phyloP scores from a whole-genome alignment of 2,113 vertebrate genomes.

The Strix aluco region DNA sequence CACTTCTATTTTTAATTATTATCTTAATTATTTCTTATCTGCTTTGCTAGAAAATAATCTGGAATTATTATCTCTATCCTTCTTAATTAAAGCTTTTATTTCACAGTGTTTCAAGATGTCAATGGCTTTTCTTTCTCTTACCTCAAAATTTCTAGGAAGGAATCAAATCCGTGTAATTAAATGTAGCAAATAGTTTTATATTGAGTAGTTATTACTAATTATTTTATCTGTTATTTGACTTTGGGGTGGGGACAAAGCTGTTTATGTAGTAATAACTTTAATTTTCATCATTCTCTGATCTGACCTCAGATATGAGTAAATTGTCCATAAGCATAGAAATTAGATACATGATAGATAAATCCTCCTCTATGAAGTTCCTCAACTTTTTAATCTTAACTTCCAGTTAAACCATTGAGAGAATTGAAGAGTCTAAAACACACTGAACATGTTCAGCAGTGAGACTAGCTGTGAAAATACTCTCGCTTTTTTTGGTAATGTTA shows the following conservation, averaged over 20 bases:
- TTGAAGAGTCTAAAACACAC: slow-evolving; percentile 35
- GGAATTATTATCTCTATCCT: neutral
- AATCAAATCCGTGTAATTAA: neutral
- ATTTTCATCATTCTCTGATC: neutral
- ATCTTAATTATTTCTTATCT: neutral
- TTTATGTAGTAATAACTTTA: neutral
- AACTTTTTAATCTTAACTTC: slow-evolving; percentile 47
- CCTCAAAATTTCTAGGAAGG: neutral
- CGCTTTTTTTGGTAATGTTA: slow-evolving; percentile 23
- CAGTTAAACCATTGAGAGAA: slow-evolving; percentile 43
- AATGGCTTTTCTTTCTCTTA: neutral
- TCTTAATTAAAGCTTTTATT: neutral
- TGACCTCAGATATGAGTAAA: neutral
- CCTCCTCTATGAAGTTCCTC: slow-evolving; percentile 3
- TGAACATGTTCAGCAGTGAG: slow-evolving; percentile 34
- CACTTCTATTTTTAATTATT: neutral
- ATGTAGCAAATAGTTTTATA: neutral
- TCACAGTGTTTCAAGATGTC: neutral
- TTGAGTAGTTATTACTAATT: neutral
- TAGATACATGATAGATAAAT: neutral
- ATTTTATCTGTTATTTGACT: neutral
- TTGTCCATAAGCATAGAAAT: neutral
- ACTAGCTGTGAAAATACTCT: slow-evolving; percentile 43
- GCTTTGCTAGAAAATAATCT: neutral
- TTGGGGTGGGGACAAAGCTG: neutral